Evolutionary conservation across 2,113 vertebrate genomes (phyloP).

Genomic region (Carassius auratus): DNA sequence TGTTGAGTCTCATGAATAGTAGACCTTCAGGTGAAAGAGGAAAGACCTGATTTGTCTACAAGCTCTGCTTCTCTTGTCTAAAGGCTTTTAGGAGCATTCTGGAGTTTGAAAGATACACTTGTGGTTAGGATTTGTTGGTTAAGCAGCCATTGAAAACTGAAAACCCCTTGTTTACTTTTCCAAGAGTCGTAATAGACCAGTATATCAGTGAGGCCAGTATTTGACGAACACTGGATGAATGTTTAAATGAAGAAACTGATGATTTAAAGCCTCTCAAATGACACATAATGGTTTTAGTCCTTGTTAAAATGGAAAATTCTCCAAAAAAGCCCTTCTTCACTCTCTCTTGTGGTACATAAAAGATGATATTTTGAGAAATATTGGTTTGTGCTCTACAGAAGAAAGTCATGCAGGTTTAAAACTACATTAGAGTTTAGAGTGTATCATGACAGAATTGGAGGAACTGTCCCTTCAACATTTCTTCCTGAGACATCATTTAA

Average conservation of each 20-base stretch:
- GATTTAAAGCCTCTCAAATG: not conserved
- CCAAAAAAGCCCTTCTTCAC: not conserved
- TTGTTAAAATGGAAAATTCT: not conserved
- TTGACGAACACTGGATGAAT: not conserved
- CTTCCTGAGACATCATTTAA: conserved; percentile 54
- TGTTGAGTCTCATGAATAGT: conserved; percentile 64
- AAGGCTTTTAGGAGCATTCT: conserved; percentile 55
- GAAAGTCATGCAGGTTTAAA: not conserved
- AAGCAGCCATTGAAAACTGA: not conserved
- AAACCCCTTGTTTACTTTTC: not conserved
- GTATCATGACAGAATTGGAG: too few relatives aligned
- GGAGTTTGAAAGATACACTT: not conserved
- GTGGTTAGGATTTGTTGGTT: not conserved
- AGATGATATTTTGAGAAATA: not conserved
- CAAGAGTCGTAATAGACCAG: not conserved
- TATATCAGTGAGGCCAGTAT: not conserved
- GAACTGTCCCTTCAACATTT: conserved; percentile 21
- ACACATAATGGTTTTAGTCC: not conserved
- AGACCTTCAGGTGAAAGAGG: conserved; percentile 52
- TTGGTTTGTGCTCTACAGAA: not conserved
- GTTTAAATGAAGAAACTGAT: conserved; percentile 21
- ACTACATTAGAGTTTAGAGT: not conserved
- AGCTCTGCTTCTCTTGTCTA: conserved; percentile 52
- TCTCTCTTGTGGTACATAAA: not conserved
- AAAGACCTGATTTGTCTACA: conserved; percentile 68